Evolutionary conservation across 2,113 vertebrate genomes (phyloP), one percentile per base, ranked within the genome.

Genomic region (Nothoprocta perdicaria): DNA sequence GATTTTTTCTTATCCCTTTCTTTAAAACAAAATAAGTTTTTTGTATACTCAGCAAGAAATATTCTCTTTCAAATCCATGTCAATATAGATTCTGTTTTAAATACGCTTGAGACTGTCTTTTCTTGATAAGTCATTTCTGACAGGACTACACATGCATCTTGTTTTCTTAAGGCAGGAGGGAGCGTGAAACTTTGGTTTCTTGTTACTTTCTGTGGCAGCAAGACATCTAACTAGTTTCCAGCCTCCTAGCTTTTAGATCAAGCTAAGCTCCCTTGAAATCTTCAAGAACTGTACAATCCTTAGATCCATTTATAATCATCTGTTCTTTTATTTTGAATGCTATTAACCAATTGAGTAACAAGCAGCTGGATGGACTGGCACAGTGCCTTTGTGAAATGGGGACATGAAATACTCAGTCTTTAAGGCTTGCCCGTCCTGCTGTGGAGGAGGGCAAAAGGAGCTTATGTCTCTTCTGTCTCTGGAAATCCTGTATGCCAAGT

Each of bases 151-250:
- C 72, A 88, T 86, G 85, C 82, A 75, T 88, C 92, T 86, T 95
- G 93, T 95, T 95, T 95, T 80, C 61, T 81, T 77, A 88, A 94
- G 82, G 90, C 92, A 88, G 90, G 82, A 91, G 91, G 89, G 48
- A 63, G 89, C 21, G 55, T 89, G 87, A 80, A 93, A 82, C 58
- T 90, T 90, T 2, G 79, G 94, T 93, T 95, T 96, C 88, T 45
- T 89, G 63, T 93, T 94, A 92, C 89, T 93, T 76, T 75, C 58
- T 7, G 10, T 89, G 14, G 0, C 81, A 79, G 74, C 81, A 66
- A 90, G 86, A 89, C 66, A 57, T 87, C 81, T 87, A 58, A 89
- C 52, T 80, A 41, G 67, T 74, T 92, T 94, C 82, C 63, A 91
- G 50, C 23, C 69, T 83, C 50, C 50, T 79, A 84, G 81, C 35